phyloP scores from a whole-genome alignment of 2,888 invertebrate species.

The Noctua janthina region DNA sequence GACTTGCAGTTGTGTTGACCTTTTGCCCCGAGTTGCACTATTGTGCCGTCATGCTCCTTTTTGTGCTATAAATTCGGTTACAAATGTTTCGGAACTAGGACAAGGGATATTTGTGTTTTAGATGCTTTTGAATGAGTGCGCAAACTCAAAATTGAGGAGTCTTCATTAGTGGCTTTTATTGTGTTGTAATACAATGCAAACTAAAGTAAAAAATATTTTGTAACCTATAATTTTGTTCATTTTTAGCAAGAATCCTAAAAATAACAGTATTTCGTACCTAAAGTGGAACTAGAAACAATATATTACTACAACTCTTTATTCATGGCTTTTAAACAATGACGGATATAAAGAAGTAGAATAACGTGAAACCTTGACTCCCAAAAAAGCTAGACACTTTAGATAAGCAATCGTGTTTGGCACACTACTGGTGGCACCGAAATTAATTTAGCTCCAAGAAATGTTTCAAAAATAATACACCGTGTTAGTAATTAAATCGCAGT shows the following conservation, averaged over 20 bases:
- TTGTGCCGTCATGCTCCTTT: slow-evolving; percentile 51
- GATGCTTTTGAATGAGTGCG: slow-evolving; percentile 4
- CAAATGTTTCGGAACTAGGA: slow-evolving; percentile 34
- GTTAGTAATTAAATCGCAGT: background rate
- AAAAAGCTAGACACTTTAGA: slow-evolving; percentile 39
- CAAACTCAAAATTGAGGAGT: background rate
- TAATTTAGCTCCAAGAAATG: slow-evolving; percentile 10
- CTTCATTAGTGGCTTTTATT: background rate
- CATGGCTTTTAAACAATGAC: background rate
- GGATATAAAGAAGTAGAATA: slow-evolving; percentile 10
- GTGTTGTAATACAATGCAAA: background rate
- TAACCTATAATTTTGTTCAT: background rate
- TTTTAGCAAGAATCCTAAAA: background rate
- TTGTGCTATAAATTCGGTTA: slow-evolving; percentile 43
- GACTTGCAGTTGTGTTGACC: slow-evolving; percentile 66
- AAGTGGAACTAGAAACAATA: background rate
- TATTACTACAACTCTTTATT: background rate
- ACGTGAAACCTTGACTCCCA: slow-evolving; percentile 28
- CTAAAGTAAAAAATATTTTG: background rate
- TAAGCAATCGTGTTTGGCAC: slow-evolving; percentile 55
- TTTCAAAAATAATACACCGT: background rate
- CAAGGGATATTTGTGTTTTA: slow-evolving; percentile 12
- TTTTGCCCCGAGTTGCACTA: slow-evolving; percentile 55
- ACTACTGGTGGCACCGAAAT: slow-evolving; percentile 8
- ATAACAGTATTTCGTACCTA: background rate